Percentiles rank a stretch among this genome's conserved stretches.
Conservation (phyloP, 1,140 invertebrate species). For the Monochamus saltuarius region DNA sequence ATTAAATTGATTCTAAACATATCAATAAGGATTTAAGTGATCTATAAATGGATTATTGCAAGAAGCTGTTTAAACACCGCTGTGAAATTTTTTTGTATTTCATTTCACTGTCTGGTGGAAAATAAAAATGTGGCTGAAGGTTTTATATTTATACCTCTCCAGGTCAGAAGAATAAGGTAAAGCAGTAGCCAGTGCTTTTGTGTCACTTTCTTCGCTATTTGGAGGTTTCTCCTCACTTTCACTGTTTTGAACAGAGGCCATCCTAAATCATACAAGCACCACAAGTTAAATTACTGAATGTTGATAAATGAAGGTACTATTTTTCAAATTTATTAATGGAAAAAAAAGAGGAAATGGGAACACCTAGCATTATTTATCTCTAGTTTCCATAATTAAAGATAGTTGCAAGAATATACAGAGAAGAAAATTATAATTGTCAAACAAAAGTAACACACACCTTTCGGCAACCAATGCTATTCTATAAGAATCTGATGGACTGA, state of each 20-base stretch:
- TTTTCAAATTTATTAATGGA: not conserved
- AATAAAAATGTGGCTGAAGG: slow-evolving; percentile 20
- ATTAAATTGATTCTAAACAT: no score
- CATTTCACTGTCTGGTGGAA: not conserved
- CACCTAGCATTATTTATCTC: not conserved
- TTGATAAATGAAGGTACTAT: not conserved
- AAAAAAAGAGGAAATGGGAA: not conserved
- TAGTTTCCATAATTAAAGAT: not conserved
- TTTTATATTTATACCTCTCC: slow-evolving; percentile 40
- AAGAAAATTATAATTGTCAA: slow-evolving; percentile 7
- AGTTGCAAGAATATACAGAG: slow-evolving; percentile 11
- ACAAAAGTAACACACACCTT: not conserved
- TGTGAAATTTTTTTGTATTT: not conserved
- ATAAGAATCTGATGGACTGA: slow-evolving; percentile 38
- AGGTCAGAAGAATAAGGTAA: slow-evolving; percentile 37
- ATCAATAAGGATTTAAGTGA: no score
- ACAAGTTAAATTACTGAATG: not conserved
- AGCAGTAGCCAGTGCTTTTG: slow-evolving; percentile 36
- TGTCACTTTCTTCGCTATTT: slow-evolving; percentile 39
- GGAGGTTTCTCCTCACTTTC: slow-evolving; percentile 35
- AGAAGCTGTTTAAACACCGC: not conserved
- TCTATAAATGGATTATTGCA: no score
- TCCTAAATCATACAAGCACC: slow-evolving; percentile 33
- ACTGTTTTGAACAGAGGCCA: slow-evolving; percentile 27
- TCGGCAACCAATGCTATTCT: slow-evolving; percentile 4